Base-by-base conservation (phyloP, 1,140 invertebrate species). In the Bombus confusus region DNA sequence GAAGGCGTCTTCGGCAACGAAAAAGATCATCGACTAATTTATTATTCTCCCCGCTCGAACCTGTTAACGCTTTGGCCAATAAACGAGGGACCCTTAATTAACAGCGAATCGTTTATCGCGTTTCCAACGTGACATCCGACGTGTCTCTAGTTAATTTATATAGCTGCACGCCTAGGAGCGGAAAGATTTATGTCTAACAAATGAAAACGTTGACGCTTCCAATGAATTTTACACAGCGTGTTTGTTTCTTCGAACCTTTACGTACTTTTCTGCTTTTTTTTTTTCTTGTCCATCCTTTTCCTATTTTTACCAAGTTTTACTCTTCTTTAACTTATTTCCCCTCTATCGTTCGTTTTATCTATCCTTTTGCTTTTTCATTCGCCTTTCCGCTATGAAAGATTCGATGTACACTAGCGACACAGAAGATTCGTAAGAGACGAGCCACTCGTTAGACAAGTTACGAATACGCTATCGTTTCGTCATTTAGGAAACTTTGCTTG, bases 11-110 rank as follows among this genome's bases (percentile, higher is more conserved):
- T 31, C 39, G 22, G 39, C 25, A 69, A 69, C 37, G 64, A 78
- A 84, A 34, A n/a, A 47, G 47, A 79, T 71, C 66, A 62, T 69
- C 75, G 83, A 62, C 64, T 68, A 72, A 79, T 80, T 72, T 84
- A 84, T 84, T 78, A 68, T 41, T 52, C 43, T 28, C 6, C 5
- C 31, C 4, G 15, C 28, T 25, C 57, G 13, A 28, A 59, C 47
- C 6, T n/a, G 82, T 69, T 43, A 52, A 68, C 47, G 47, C n/a
- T 59, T 84, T 25, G 22, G 22, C 31, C 76, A 52, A 71, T 79
- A 79, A 84, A 84, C 75, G 43, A 13, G 41, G 13, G 66, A 72
- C 76, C 31, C 66, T 84, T 80, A 80, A 84, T 84, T 84, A 84
- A 84, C 66, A 52, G 68, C 62, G 83, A 71, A 84, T 47, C 81